Evolutionary conservation across 2,888 invertebrate species (phyloP), one percentile per base, ranked within the genome.

Genomic region (Nasonia oneida): DNA sequence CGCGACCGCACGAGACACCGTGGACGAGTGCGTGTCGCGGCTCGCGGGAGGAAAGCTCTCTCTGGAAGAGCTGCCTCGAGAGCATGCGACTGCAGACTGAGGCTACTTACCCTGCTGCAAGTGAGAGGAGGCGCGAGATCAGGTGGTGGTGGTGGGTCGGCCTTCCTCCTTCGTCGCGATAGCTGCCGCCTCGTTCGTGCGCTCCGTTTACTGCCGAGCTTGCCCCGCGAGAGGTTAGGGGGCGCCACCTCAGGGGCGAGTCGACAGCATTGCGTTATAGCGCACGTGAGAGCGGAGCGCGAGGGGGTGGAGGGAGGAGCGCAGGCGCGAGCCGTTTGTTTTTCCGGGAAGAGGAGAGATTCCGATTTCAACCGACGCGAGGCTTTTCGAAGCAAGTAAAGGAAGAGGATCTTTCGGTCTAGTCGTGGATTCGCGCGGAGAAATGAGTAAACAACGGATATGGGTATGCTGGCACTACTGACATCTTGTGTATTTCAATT

Each of bases 81-180:
- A 92, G 91, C 93, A 93, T 92, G 93, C 93, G 93, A 92, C 92
- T 93, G 93, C 93, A 92, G 92, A 93, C 93, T 93, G 93, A 93
- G 91, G 91, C 37, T 93, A 93, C 93, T 93, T 93, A 93, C 93
- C 93, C 92, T 91, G 85, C 88, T 86, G 89, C 89, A 88, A 86
- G 89, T 89, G 90, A 86, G 87, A 88, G 88, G 89, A 90, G 89
- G 88, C 88, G 89, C 89, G 89, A 88, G 89, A 89, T 89, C 90
- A 90, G 90, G 91, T 90, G 90, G 90, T 90, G 88, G 83, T 87
- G 89, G 89, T 89, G 88, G 83, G 86, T 42, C 42, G 71, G 37
- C 71, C 71, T 71, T 37, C 71, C n/a, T 71, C 39, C 57, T 53
- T 57, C 14, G 42, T n/a, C 42, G 23, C 50, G 29, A 50, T 42